Conservation (phyloP, 2,113 vertebrate genomes). For the Myrmophylax atrothorax region DNA sequence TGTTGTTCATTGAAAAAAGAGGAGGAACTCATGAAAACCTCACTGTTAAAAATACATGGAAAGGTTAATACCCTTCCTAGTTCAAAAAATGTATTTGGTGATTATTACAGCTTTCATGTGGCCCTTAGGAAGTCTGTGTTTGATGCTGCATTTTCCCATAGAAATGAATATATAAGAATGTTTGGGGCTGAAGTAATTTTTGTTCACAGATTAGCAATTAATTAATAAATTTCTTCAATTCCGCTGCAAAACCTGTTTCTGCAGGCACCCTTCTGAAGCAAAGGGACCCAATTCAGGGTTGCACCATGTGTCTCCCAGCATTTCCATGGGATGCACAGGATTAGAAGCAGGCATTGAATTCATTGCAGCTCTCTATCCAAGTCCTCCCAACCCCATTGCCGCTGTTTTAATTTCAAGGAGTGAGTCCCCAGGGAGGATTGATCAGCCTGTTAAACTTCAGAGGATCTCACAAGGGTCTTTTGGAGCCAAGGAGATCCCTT, state of each 20-base stretch:
- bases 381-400: background rate
- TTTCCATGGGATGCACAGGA: background rate
- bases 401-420: background rate
- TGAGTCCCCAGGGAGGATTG: fast-evolving
- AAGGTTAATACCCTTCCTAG: background rate
- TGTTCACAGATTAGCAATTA: background rate
- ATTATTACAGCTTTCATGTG: background rate
- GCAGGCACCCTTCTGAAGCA: background rate
- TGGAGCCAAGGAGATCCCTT: background rate
- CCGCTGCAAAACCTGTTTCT: background rate
- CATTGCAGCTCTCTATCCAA: background rate
- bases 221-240: background rate
- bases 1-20: background rate
- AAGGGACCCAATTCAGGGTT: fast-evolving
- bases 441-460: background rate
- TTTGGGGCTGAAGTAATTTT: background rate
- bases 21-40: background rate
- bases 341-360: background rate
- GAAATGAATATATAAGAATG: background rate
- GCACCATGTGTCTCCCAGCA: background rate
- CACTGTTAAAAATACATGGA: background rate
- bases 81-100: background rate
- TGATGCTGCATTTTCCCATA: background rate
- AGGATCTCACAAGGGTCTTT: background rate
- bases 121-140: background rate